A percentile compares a stretch with the other conserved stretches of the same genome.
Conservation (phyloP, 1,140 invertebrate genomes). For the Lepeophtheirus salmonis region DNA sequence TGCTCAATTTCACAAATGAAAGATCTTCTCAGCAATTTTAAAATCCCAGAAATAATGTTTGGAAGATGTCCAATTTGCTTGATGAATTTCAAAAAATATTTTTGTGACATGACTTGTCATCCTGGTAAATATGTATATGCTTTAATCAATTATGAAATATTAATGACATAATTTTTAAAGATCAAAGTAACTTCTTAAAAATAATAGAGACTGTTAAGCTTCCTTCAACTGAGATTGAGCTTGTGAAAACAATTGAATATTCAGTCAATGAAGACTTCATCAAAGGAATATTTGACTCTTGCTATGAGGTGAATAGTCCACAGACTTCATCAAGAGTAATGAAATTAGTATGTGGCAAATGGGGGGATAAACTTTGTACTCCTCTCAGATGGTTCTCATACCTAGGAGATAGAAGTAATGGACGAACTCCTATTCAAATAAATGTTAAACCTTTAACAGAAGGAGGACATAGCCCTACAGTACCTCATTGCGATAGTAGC, state of each 20-base stretch:
- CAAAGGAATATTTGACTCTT: slow-evolving; percentile 54
- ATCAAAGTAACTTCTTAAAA: slow-evolving; percentile 53
- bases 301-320: slow-evolving; percentile 56
- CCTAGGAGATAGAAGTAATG: slow-evolving; percentile 29
- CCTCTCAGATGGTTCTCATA: slow-evolving; percentile 30
- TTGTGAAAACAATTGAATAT: slow-evolving; percentile 35
- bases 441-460: slow-evolving; percentile 22
- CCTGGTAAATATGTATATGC: slow-evolving; percentile 25
- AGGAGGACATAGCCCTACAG: not conserved
- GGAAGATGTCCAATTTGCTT: slow-evolving; percentile 64
- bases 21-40: slow-evolving; percentile 40
- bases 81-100: slow-evolving; percentile 53
- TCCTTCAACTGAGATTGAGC: not conserved
- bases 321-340: not conserved
- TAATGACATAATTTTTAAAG: too few relatives aligned
- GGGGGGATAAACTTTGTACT: slow-evolving; percentile 42
- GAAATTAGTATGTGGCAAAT: slow-evolving; percentile 52
- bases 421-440: slow-evolving; percentile 60
- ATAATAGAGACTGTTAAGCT: not conserved
- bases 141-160: not conserved
- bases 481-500: not conserved
- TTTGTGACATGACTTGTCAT: slow-evolving; percentile 65
- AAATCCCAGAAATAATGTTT: slow-evolving; percentile 42
- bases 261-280: slow-evolving; percentile 42
- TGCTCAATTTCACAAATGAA: slow-evolving; percentile 46